Base-by-base conservation (phyloP, 2,888 invertebrate genomes). In the Synanthedon vespiformis region DNA sequence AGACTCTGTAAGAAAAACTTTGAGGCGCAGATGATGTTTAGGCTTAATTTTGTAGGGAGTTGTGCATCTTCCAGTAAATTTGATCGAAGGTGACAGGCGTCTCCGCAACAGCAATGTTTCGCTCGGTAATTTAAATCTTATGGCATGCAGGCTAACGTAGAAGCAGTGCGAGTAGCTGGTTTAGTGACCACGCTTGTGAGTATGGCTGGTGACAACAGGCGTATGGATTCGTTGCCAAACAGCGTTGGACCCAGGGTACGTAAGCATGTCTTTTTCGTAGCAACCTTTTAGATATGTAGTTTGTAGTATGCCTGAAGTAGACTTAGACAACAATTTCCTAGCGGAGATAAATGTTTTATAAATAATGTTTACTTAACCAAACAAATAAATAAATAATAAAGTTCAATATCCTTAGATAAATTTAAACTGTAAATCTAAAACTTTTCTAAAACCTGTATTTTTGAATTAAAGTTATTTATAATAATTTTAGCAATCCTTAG, bases 121-220 rank as follows among this genome's bases (percentile, higher is more conserved):
- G 65, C 66, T 74, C 77, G 78, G 80, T 82, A 75, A 85, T 85
- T 83, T 82, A 81, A 82, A 82, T 85, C 80, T 86, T 85, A 83
- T 79, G 71, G 86, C 85, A 84, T 87, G 83, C 86, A 88, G 86
- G 93, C 94, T 67, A 94, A 94, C 86, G 92, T 94, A 77, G 94
- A 94, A 79, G 94, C 94, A 69, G 94, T 94, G 56, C 89, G 94
- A 67, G 94, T 94, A 70, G 93, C 94, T 58, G 93, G 93, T 61
- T 89, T 95, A 71, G 93, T 94, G 71, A 94, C 94, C 64, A 94
- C 94, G 64, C 90, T 94, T 78, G 94, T 94, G 77, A 93, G 93
- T 86, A 93, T 94, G 71, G 93, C 93, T 56, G 93, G 93, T 50
- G 90, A 90, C 89, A 77, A 77, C 79, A 70, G 80, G 67, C 78